These are phyloP conservation scores for Serripes groenlandicus DNA, from an alignment of 2,888 invertebrate genomes.

Conservation along the genomic window DNA sequence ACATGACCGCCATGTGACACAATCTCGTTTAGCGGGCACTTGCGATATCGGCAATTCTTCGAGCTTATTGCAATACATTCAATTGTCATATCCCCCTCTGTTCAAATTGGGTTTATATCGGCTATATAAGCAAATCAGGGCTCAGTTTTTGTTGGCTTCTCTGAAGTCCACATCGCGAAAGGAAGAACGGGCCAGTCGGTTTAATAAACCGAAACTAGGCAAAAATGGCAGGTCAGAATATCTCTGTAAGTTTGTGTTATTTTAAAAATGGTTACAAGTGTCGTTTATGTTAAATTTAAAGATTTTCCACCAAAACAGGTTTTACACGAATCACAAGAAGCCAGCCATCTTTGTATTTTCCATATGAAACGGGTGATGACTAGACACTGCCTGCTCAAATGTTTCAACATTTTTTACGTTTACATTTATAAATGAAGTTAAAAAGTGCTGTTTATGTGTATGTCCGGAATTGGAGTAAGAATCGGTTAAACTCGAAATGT, in stretches of 20 bases:
- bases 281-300: background rate
- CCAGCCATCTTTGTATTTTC: constrained; percentile 1
- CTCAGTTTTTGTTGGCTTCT: constrained; percentile 76
- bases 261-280: background rate
- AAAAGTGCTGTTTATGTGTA: too few relatives aligned
- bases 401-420: too few relatives aligned
- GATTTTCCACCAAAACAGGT: background rate
- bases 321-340: background rate
- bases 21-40: background rate
- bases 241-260: background rate
- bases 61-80: background rate
- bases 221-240: constrained; percentile 1
- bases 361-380: too few relatives aligned
- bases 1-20: background rate
- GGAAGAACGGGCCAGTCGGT: background rate
- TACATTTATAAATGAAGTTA: too few relatives aligned
- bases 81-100: constrained; percentile 73
- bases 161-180: constrained; percentile 73
- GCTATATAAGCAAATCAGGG: constrained; percentile 78
- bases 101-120: constrained; percentile 70
- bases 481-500: too few relatives aligned
- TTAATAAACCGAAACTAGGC: constrained; percentile 2
- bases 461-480: too few relatives aligned
- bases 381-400: too few relatives aligned
- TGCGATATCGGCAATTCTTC: background rate